A percentile compares a stretch with the other conserved stretches of the same genome.
phyloP scores from a whole-genome alignment of 2,797 vertebrate genomes.

The Jordanella pulchra region DNA sequence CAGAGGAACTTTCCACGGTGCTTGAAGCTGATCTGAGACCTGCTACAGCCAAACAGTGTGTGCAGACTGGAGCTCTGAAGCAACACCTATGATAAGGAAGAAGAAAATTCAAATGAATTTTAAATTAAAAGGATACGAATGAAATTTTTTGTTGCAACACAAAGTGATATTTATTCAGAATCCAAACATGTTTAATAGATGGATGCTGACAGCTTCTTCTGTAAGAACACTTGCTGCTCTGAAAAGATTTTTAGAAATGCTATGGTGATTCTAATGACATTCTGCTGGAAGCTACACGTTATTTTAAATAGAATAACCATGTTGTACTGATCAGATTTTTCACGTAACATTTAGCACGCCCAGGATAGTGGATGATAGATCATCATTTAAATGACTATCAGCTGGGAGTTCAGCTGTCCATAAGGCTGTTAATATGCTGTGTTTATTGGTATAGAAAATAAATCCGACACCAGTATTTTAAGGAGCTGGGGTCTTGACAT shows the following conservation, averaged over 20 bases:
- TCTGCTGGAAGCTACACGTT: too few species aligned
- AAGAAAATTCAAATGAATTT: background rate
- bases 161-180: too few species aligned
- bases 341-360: too few species aligned
- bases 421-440: background rate
- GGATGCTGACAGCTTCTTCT: background rate
- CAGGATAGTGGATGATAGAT: too few species aligned
- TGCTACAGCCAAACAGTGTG: conserved; percentile 57
- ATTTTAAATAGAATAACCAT: too few species aligned
- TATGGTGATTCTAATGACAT: too few species aligned
- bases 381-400: background rate
- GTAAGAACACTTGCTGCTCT: too few species aligned
- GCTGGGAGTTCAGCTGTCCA: background rate
- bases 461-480: background rate
- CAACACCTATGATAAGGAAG: conserved; percentile 43
- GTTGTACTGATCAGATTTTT: too few species aligned
- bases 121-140: background rate
- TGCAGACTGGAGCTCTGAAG: conserved; percentile 71
- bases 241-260: too few species aligned
- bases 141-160: background rate
- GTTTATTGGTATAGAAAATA: background rate
- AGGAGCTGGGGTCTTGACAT: too few species aligned
- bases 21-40: conserved; percentile 56
- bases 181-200: background rate
- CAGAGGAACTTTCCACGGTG: conserved; percentile 66